Conservation (phyloP, 2,888 invertebrate species). For the Conchocele bisecta region DNA sequence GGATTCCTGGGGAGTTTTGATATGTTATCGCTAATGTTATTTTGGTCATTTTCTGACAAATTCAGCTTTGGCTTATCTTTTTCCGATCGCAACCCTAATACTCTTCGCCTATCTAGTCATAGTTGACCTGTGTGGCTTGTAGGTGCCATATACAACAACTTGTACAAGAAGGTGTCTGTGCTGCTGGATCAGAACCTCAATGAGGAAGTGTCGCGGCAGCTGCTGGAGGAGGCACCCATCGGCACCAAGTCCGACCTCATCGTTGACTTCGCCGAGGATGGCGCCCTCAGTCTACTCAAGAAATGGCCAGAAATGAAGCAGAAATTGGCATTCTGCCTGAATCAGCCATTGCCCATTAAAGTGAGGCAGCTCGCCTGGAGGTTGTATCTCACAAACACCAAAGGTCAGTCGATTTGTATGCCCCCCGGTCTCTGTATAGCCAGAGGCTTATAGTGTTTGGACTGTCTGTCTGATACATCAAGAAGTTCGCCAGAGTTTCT, state of each 20-base stretch:
- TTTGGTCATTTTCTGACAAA: too few species aligned
- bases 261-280: slow-evolving; percentile 79
- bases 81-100: too few species aligned
- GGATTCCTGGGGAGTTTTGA: too few species aligned
- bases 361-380: slow-evolving; percentile 80
- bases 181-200: slow-evolving; percentile 80
- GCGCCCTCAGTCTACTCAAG: slow-evolving; percentile 77
- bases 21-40: too few species aligned
- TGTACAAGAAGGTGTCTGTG: slow-evolving; percentile 77
- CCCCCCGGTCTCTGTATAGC: too few species aligned
- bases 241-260: slow-evolving; percentile 81
- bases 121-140: too few species aligned
- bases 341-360: slow-evolving; percentile 78
- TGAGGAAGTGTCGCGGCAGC: slow-evolving; percentile 78
- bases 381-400: slow-evolving; percentile 78
- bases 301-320: slow-evolving; percentile 82
- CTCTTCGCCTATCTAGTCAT: too few species aligned
- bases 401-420: slow-evolving; percentile 63
- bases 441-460: too few species aligned
- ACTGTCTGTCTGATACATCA: too few species aligned
- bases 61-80: too few species aligned
- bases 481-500: too few species aligned
- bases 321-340: slow-evolving; percentile 79
- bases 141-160: slow-evolving; percentile 74
- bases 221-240: slow-evolving; percentile 78